phyloP scores from a whole-genome alignment of 2,113 vertebrate species.

The Tachysurus fulvidraco region DNA sequence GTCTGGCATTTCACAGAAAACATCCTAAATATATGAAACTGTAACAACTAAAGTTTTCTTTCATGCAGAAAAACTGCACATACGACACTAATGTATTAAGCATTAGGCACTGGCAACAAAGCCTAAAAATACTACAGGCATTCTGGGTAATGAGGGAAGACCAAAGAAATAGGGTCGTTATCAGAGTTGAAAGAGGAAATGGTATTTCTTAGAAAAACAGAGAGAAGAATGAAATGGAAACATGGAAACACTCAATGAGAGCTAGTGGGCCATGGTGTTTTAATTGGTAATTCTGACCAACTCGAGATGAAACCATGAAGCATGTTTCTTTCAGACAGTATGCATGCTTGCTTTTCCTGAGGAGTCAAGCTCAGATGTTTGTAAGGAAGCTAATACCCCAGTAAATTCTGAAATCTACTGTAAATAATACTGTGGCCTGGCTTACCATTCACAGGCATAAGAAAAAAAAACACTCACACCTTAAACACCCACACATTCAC shows the following conservation, averaged over 20 bases:
- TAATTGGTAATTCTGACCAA: conserved; percentile 25
- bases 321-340: conserved; percentile 20
- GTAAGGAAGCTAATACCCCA: background rate
- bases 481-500: background rate
- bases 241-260: conserved; percentile 32
- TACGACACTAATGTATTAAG: conserved; percentile 17
- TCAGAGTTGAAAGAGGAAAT: conserved; percentile 15
- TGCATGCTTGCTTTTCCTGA: background rate
- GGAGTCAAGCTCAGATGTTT: background rate
- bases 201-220: conserved; percentile 14
- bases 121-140: conserved; percentile 26
- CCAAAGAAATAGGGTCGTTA: conserved; percentile 22
- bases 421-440: background rate
- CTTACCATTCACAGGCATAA: background rate
- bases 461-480: background rate
- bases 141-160: conserved; percentile 33
- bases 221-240: background rate
- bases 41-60: background rate
- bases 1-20: background rate
- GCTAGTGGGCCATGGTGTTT: conserved; percentile 15
- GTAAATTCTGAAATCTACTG: background rate
- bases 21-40: background rate
- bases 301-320: background rate
- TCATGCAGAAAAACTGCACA: conserved; percentile 12
- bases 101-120: conserved; percentile 16